phyloP scores from a whole-genome alignment of 1,140 invertebrate genomes.

The Euura saliciscinereae region DNA sequence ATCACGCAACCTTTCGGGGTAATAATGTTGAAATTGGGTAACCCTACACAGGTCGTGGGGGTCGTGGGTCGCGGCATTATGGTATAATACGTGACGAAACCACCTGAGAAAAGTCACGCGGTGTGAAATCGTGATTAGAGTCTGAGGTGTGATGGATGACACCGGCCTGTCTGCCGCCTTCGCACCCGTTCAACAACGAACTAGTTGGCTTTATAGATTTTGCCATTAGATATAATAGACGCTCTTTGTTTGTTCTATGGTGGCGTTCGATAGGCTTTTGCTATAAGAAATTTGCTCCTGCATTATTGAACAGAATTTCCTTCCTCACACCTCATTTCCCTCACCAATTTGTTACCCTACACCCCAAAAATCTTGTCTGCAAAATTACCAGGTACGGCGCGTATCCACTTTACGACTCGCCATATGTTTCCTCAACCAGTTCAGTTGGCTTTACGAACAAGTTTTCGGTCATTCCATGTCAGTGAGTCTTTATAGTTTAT shows the following conservation, averaged over 20 bases:
- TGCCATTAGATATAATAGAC: conserved; percentile 12
- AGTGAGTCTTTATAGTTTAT: too few species aligned
- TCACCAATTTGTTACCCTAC: background rate
- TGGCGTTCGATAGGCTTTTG: background rate
- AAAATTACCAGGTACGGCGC: too few species aligned
- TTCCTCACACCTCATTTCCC: background rate
- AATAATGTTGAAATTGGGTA: background rate
- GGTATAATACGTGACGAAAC: background rate
- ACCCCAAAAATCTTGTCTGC: background rate
- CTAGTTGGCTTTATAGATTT: conserved; percentile 12
- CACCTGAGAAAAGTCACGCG: background rate
- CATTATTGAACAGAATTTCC: conserved; percentile 11
- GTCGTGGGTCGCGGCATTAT: background rate
- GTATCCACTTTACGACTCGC: too few species aligned
- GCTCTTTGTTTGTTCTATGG: conserved; percentile 8
- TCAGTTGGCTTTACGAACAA: too few species aligned
- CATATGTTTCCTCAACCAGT: too few species aligned
- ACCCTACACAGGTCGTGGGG: background rate
- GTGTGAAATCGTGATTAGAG: conserved; percentile 6
- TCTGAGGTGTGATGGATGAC: conserved; percentile 3
- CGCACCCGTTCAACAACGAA: background rate
- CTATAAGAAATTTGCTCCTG: background rate
- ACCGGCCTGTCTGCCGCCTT: background rate
- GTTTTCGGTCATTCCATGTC: too few species aligned
- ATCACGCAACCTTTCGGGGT: conserved; percentile 38